These are phyloP conservation scores for Ectobius pallidus DNA, from an alignment of 2,888 invertebrate genomes.

Conservation along the genomic window DNA sequence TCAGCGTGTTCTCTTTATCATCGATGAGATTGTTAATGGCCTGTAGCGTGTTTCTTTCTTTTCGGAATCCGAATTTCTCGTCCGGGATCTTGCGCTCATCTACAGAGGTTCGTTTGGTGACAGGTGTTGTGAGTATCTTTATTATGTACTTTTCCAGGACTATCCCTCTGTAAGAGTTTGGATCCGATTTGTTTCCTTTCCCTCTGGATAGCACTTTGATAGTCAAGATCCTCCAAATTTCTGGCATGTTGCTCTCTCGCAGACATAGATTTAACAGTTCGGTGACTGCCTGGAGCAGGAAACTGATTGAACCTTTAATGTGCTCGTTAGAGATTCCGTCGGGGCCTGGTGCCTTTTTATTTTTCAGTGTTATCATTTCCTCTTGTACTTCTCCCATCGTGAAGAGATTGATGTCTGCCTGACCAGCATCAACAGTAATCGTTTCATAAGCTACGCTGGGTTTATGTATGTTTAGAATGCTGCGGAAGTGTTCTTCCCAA, in stretches of 20 bases:
- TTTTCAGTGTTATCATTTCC: slow-evolving; percentile 1
- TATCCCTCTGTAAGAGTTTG: too few species aligned
- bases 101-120: slow-evolving; percentile 8
- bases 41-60: too few species aligned
- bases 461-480: neutral
- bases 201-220: neutral
- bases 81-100: too few species aligned
- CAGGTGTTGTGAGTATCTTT: neutral
- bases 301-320: neutral
- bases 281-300: neutral
- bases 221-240: slow-evolving; percentile 1
- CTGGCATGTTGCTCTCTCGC: neutral
- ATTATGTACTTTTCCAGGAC: slow-evolving; percentile 5
- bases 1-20: neutral
- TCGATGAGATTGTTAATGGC: neutral
- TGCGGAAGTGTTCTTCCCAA: neutral
- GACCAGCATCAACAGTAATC: neutral
- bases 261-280: neutral
- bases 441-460: neutral
- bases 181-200: neutral
- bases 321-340: too few species aligned
- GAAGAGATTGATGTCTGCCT: neutral
- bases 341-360: neutral
- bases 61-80: neutral
- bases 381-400: slow-evolving; percentile 2